Conservation (phyloP, 2,888 invertebrate genomes). For the Hypomecis atomaria region DNA sequence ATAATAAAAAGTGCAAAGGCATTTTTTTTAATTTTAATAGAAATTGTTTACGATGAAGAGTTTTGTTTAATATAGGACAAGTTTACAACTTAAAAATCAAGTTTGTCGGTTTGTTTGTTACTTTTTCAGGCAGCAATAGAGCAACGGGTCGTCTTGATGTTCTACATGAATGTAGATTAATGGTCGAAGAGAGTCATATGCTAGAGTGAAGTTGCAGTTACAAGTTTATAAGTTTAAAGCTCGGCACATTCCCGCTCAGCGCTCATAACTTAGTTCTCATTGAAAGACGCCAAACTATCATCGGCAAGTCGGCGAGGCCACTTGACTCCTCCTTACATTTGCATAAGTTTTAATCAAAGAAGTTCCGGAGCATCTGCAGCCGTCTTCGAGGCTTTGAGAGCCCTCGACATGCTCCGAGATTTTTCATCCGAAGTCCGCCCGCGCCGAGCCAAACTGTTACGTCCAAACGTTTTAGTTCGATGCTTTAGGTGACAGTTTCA, state of each 20-base stretch:
- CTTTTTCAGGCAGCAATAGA: no score
- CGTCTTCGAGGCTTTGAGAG: constrained; percentile 34
- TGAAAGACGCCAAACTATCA: constrained; percentile 39
- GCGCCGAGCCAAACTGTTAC: not conserved
- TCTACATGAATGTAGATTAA: no score
- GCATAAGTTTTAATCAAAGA: constrained; percentile 79
- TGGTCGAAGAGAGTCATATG: no score
- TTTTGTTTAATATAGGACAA: no score
- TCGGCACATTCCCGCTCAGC: not conserved
- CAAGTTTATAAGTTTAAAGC: not conserved
- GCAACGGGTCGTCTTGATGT: no score
- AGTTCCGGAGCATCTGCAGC: constrained; percentile 47
- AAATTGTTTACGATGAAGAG: no score
- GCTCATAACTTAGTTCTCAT: constrained; percentile 25
- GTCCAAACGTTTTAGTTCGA: constrained; percentile 13
- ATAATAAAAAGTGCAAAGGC: no score
- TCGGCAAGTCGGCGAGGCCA: constrained; percentile 58
- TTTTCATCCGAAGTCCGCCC: constrained; percentile 23
- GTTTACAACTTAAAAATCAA: no score
- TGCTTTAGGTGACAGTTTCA: not conserved
- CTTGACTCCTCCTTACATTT: constrained; percentile 63
- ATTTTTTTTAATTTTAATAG: no score
- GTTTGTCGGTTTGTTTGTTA: no score
- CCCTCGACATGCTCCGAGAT: constrained; percentile 46
- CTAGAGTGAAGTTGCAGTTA: no score